Conservation (phyloP, 2,797 vertebrate species). For the Sphenopsis melanotis region DNA sequence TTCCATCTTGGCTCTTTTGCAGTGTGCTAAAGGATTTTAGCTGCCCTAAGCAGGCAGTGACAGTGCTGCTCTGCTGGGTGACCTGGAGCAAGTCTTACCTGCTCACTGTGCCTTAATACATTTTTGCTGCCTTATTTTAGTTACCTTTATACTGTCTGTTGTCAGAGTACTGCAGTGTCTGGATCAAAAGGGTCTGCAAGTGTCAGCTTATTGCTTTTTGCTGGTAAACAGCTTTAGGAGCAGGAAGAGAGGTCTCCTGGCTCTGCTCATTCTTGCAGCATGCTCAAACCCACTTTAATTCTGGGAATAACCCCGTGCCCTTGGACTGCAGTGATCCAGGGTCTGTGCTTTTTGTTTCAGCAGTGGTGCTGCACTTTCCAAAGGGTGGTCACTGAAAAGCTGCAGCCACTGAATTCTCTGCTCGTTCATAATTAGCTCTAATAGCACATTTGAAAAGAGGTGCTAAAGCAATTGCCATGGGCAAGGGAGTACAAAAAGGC, state of each 20-base stretch:
- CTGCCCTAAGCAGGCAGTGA: background rate
- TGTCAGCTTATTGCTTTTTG: background rate
- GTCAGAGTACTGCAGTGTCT: background rate
- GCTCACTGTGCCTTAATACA: background rate
- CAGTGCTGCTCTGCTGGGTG: background rate
- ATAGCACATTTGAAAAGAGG: constrained; percentile 39
- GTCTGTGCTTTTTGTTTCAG: background rate
- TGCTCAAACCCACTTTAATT: background rate
- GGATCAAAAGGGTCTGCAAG: background rate
- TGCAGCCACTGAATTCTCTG: constrained; percentile 3
- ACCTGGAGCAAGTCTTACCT: background rate
- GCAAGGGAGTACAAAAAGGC: background rate
- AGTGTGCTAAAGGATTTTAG: background rate
- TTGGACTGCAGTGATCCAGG: background rate
- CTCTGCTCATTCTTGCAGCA: background rate
- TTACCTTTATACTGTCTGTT: background rate
- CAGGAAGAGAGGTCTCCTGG: background rate
- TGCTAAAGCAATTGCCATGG: background rate
- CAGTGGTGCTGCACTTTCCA: background rate
- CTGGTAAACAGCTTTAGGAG: background rate
- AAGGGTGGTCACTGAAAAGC: background rate
- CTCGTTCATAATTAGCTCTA: constrained; percentile 59
- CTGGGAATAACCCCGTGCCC: background rate
- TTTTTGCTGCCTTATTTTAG: background rate
- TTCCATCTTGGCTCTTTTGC: background rate